These are phyloP conservation scores for Ophonus ardosiacus DNA, from an alignment of 2,888 invertebrate species.

Conservation along the genomic window DNA sequence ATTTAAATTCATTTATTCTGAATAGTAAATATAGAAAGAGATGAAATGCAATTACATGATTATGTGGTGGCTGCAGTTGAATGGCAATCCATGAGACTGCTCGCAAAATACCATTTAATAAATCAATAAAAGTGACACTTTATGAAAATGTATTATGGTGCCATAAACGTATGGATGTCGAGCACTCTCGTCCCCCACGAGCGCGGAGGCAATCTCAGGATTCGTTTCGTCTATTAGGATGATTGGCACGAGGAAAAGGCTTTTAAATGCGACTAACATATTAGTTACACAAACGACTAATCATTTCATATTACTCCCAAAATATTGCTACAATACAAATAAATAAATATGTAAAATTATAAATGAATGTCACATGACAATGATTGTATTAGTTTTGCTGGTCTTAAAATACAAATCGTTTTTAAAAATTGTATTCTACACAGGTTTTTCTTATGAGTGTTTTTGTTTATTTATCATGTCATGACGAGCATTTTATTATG, in stretches of 20 bases:
- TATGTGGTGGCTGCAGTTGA: constrained; percentile 41
- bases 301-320: neutral
- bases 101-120: constrained; percentile 74
- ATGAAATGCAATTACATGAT: constrained; percentile 60
- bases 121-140: constrained; percentile 75
- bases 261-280: neutral
- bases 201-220: constrained; percentile 16
- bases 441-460: no score
- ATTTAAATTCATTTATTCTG: constrained; percentile 58
- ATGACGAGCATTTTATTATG: no score
- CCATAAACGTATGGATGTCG: constrained; percentile 69
- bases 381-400: no score
- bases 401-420: no score
- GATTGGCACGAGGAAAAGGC: constrained; percentile 18
- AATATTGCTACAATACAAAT: neutral
- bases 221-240: constrained; percentile 39
- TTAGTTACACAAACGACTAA: neutral
- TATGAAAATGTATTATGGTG: constrained; percentile 75
- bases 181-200: neutral
- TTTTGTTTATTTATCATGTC: no score
- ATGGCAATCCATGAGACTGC: constrained; percentile 43
- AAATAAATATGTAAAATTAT: neutral
- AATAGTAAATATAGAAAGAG: constrained; percentile 52
- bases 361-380: no score
- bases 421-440: no score